Conservation (phyloP, 2,888 invertebrate genomes). For the Apamea monoglypha region DNA sequence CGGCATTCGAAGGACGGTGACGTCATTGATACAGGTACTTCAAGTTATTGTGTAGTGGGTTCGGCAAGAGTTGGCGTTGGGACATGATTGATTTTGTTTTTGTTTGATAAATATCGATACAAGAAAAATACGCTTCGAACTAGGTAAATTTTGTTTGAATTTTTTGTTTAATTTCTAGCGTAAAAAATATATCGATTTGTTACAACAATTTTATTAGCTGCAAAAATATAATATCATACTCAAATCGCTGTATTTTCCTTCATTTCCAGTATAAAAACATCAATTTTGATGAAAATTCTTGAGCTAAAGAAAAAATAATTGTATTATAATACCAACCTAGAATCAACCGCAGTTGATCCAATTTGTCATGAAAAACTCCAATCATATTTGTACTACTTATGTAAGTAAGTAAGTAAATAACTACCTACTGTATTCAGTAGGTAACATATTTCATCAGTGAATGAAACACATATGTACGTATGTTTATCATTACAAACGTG, state of each 20-base stretch:
- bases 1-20: slow-evolving; percentile 86
- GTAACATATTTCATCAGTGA: slow-evolving; percentile 42
- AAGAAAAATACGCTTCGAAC: slow-evolving; percentile 5
- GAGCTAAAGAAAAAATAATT: too few relatives aligned
- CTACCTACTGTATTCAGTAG: slow-evolving; percentile 5
- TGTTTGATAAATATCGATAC: not conserved
- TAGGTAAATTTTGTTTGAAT: not conserved
- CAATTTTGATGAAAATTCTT: not conserved
- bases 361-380: slow-evolving; percentile 28
- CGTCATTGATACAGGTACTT: slow-evolving; percentile 82
- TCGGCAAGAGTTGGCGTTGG: slow-evolving; percentile 70
- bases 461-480: slow-evolving; percentile 57
- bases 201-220: not conserved
- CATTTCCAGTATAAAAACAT: not conserved
- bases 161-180: not conserved
- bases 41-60: slow-evolving; percentile 70
- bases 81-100: slow-evolving; percentile 19
- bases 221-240: not conserved
- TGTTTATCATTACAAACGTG: slow-evolving; percentile 68
- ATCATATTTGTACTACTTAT: not conserved
- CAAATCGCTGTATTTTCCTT: not conserved
- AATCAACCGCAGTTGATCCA: slow-evolving; percentile 33
- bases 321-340: not conserved
- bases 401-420: slow-evolving; percentile 27
- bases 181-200: slow-evolving; percentile 12